Evolutionary conservation across 1,140 invertebrate species (phyloP).

Genomic region (Brachionus manjavacas): DNA sequence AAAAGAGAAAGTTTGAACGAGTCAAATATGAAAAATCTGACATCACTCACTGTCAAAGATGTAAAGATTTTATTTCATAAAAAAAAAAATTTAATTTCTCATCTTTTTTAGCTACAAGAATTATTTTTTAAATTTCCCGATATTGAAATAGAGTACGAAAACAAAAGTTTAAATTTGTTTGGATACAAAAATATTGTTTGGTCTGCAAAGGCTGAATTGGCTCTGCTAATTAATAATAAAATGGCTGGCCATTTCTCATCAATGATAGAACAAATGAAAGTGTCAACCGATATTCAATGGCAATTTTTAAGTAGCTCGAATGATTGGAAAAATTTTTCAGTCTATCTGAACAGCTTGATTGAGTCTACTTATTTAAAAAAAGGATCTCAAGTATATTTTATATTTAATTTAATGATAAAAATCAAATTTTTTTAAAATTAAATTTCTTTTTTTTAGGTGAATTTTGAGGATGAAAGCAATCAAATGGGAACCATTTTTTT

Average conservation of each 20-base stretch:
- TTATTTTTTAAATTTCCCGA: not conserved
- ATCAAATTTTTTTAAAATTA: too few relatives aligned
- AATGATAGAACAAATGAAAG: not conserved
- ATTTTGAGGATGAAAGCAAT: not conserved
- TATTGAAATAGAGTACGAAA: not conserved
- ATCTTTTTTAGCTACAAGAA: not conserved
- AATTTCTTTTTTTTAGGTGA: not conserved
- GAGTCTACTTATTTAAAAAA: not conserved
- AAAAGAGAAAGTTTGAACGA: not conserved
- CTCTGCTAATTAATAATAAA: not conserved
- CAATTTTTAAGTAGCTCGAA: not conserved
- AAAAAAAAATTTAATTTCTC: not conserved
- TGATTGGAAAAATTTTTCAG: conserved; percentile 14
- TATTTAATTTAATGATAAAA: not conserved
- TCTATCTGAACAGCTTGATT: conserved; percentile 18
- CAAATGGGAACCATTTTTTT: not conserved
- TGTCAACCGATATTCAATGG: conserved; percentile 21
- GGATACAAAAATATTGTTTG: not conserved
- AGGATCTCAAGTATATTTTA: not conserved
- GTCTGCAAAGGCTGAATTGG: not conserved
- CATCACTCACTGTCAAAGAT: not conserved
- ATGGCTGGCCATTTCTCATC: not conserved
- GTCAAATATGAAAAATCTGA: not conserved
- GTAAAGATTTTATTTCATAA: not conserved
- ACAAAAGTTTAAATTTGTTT: not conserved